Evolutionary conservation across 2,888 invertebrate species (phyloP).

Genomic region (Nebria brevicollis): DNA sequence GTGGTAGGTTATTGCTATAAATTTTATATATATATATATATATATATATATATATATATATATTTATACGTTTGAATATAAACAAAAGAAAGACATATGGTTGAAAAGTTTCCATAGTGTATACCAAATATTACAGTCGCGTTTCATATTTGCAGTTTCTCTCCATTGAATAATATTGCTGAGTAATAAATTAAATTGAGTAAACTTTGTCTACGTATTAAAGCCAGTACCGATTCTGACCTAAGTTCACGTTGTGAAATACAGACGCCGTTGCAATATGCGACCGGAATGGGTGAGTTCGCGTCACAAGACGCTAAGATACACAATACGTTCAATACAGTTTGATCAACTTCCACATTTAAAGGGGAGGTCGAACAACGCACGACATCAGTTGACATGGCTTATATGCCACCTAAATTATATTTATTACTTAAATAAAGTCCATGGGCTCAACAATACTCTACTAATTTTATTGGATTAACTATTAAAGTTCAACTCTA

Average conservation of each 20-base stretch:
- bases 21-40: neutral
- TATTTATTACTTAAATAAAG: neutral
- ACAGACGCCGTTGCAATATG: constrained; percentile 43
- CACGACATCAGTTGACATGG: neutral
- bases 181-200: constrained; percentile 41
- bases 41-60: constrained; percentile 6
- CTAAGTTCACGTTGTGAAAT: constrained; percentile 38
- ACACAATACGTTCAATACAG: neutral
- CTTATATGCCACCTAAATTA: neutral
- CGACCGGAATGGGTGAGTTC: constrained; percentile 13
- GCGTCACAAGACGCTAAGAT: constrained; percentile 12
- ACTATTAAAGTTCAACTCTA: neutral
- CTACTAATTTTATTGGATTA: neutral
- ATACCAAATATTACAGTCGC: constrained; percentile 12
- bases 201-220: constrained; percentile 38
- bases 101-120: neutral
- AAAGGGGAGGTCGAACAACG: neutral
- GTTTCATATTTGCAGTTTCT: neutral
- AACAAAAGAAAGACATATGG: constrained; percentile 4
- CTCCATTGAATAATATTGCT: constrained; percentile 12
- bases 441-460: neutral
- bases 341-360: neutral
- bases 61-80: neutral
- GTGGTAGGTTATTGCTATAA: neutral
- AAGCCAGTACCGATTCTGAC: constrained; percentile 16